These are phyloP conservation scores for Zosterops japonicus DNA, from an alignment of 2,113 vertebrate genomes.

Conservation along the genomic window DNA sequence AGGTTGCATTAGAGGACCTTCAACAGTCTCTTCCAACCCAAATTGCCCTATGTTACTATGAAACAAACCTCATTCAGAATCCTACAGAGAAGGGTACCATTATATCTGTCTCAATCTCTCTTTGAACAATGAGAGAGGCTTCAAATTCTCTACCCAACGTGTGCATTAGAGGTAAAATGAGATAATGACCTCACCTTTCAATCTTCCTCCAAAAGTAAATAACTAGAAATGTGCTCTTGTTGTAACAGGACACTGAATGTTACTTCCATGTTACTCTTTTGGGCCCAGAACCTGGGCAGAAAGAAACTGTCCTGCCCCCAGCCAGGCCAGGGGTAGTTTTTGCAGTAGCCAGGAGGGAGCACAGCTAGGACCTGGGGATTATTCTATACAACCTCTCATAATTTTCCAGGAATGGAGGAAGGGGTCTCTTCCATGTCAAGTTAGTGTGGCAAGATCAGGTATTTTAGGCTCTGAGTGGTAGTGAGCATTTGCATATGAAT, in stretches of 20 bases:
- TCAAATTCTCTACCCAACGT: neutral
- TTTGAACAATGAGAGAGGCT: neutral
- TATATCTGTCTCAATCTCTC: neutral
- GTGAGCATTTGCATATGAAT: neutral
- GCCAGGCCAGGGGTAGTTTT: neutral
- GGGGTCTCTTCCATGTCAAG: neutral
- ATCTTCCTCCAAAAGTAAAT: neutral
- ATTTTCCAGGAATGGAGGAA: neutral
- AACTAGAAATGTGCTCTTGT: neutral
- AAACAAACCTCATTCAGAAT: neutral
- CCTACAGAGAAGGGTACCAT: neutral
- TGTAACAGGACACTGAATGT: neutral
- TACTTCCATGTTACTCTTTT: neutral
- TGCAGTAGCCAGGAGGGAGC: neutral
- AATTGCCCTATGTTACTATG: neutral
- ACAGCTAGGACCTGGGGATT: neutral
- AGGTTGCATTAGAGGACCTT: neutral
- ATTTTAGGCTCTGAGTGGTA: neutral
- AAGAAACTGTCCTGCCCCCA: neutral
- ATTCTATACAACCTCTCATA: neutral
- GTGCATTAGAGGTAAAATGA: neutral
- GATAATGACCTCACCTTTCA: neutral
- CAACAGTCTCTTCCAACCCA: neutral
- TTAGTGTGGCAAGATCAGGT: fast-evolving
- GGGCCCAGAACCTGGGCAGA: neutral